These are phyloP conservation scores for Cyprinodon diabolis DNA, from an alignment of 2,797 vertebrate species.

Conservation along the genomic window DNA sequence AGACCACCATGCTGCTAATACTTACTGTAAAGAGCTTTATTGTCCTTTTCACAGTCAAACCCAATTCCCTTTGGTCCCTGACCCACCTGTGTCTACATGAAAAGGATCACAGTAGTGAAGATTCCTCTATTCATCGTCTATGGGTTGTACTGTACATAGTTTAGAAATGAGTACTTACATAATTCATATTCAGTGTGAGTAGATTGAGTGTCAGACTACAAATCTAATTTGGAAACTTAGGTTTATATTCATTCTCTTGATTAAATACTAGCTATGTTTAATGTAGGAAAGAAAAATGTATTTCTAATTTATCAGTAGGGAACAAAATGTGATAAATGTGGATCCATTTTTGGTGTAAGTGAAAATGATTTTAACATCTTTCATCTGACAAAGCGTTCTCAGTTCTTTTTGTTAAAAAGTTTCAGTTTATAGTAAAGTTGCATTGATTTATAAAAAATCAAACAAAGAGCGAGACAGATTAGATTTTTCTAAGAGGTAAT, in stretches of 20 bases:
- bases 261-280: not conserved
- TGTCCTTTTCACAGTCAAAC: not conserved
- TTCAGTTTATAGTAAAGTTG: not conserved
- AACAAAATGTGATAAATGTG: not conserved
- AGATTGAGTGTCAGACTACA: not conserved
- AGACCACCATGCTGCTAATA: not conserved
- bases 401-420: not conserved
- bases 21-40: not conserved
- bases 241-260: not conserved
- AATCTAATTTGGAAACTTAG: not conserved
- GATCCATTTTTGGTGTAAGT: not conserved
- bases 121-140: not conserved
- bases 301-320: not conserved
- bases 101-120: not conserved
- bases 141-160: not conserved
- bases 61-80: not conserved
- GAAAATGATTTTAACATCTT: not conserved
- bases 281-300: not conserved
- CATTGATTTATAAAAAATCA: too few relatives aligned
- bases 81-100: not conserved
- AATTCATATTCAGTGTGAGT: not conserved
- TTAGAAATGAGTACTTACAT: not conserved
- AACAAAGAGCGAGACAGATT: too few relatives aligned
- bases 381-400: not conserved
- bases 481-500: not conserved